Evolutionary conservation across 2,888 invertebrate genomes (phyloP).

Genomic region (Trimorus sp.): DNA sequence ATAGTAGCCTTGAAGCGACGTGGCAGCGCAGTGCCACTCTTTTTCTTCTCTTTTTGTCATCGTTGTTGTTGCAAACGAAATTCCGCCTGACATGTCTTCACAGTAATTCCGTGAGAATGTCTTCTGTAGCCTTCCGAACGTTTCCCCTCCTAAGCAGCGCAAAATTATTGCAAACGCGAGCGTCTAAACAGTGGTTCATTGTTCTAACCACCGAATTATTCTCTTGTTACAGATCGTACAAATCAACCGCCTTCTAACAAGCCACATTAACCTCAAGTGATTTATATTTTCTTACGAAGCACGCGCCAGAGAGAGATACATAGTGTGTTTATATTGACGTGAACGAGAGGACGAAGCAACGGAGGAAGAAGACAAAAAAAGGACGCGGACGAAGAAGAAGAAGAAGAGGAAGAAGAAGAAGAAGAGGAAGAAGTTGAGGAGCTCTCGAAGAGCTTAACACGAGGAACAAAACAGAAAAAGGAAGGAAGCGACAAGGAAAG

Average conservation of each 20-base stretch:
- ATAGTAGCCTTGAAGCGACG: slow-evolving; percentile 80
- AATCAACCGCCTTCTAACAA: slow-evolving; percentile 82
- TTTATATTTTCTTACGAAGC: slow-evolving; percentile 82
- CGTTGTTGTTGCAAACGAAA: slow-evolving; percentile 51
- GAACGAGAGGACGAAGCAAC: slow-evolving; percentile 58
- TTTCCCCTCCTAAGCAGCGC: too few relatives aligned
- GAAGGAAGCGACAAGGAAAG: slow-evolving; percentile 21
- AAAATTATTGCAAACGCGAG: too few relatives aligned
- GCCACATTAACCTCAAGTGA: slow-evolving; percentile 82
- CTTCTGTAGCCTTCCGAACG: too few relatives aligned
- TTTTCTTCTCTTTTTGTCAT: slow-evolving; percentile 44
- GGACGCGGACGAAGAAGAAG: neutral
- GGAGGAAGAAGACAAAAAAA: slow-evolving; percentile 66
- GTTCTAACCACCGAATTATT: slow-evolving; percentile 13
- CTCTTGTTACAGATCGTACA: slow-evolving; percentile 81
- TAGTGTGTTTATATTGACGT: slow-evolving; percentile 81
- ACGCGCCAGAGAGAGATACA: slow-evolving; percentile 73
- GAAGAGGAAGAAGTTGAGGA: too few relatives aligned
- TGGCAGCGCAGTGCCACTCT: slow-evolving; percentile 69
- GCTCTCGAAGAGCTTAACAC: too few relatives aligned
- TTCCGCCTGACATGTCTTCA: slow-evolving; percentile 44
- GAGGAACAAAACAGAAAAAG: too few relatives aligned
- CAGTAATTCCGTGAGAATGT: slow-evolving; percentile 32
- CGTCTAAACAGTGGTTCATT: too few relatives aligned
- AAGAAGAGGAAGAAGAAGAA: too few relatives aligned